These are phyloP conservation scores for Dynastes grantii DNA, from an alignment of 2,888 invertebrate genomes.

Conservation along the genomic window DNA sequence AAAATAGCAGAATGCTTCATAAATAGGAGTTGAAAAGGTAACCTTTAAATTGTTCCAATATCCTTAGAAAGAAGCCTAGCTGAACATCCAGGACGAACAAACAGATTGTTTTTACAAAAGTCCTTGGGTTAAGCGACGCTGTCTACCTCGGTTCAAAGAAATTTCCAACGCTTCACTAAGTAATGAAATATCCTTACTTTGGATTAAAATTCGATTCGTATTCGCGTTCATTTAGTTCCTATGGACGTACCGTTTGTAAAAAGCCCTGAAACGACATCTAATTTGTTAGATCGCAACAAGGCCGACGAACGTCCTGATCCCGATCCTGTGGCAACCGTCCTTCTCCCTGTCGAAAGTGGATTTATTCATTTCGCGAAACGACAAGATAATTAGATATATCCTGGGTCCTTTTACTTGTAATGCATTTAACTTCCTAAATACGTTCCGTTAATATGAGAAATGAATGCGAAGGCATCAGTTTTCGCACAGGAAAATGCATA, in stretches of 20 bases:
- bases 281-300: background rate
- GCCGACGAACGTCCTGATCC: background rate
- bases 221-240: background rate
- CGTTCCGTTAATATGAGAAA: background rate
- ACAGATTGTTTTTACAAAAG: no score
- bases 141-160: no score
- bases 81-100: no score
- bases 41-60: no score
- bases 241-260: background rate
- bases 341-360: background rate
- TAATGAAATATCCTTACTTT: no score
- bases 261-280: background rate
- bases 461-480: no score
- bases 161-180: no score
- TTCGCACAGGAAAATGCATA: no score
- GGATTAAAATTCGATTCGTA: background rate
- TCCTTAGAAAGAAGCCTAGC: no score
- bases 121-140: no score
- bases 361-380: slow-evolving; percentile 9
- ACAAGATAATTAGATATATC: slow-evolving; percentile 6
- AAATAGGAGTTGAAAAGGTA: no score
- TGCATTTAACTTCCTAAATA: slow-evolving; percentile 8
- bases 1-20: no score
- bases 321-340: background rate
- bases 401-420: background rate